Evolutionary conservation across 1,140 invertebrate genomes (phyloP), one percentile per base, ranked within the genome.

Genomic region (Scaptomyza hsui): DNA sequence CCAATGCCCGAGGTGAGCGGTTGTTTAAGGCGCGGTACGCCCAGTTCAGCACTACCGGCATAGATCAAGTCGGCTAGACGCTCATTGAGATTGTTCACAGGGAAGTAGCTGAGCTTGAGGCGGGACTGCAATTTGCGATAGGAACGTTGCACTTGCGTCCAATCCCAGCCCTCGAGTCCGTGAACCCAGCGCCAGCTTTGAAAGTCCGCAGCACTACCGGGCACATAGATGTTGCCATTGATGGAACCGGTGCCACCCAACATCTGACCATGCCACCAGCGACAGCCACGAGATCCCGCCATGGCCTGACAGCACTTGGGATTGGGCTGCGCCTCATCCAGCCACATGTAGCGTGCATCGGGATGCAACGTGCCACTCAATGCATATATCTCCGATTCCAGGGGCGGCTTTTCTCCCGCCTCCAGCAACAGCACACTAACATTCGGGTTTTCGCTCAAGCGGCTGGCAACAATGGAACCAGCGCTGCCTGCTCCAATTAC

Each of bases 211-310:
- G 92, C 92, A 89, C 95, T 94, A 1, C 95, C 95, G 32, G 95
- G 91, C 0, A 95, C 93, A 80, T 95, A 96, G 26, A 95, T 93
- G 93, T 96, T 95, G n/a, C 93, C 95, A 89, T 96, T 95, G 4
- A 96, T 83, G 6, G 93, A 93, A 10, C 94, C 94, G 1, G 93
- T 94, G 15, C 96, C 95, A 15, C 95, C 96, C 59, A 94, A 77
- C 51, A 94, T 93, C 74, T 93, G 93, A 0, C 94, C 94, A 45
- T 94, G 92, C 16, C 94, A 93, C 92, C 93, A 94, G 44, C 92
- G 91, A 60, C 93, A 94, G 10, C 91, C 80, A 0, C 90, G 89
- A 21, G 92, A 89, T 24, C 9, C 12, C 12, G 12, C 57, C 90
- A 91, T 91, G 7, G 51, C 79, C 52, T 67, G 72, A 12, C 91